These are phyloP conservation scores for Monarcha castaneiventris DNA, from an alignment of 2,113 vertebrate genomes.

Conservation along the genomic window DNA sequence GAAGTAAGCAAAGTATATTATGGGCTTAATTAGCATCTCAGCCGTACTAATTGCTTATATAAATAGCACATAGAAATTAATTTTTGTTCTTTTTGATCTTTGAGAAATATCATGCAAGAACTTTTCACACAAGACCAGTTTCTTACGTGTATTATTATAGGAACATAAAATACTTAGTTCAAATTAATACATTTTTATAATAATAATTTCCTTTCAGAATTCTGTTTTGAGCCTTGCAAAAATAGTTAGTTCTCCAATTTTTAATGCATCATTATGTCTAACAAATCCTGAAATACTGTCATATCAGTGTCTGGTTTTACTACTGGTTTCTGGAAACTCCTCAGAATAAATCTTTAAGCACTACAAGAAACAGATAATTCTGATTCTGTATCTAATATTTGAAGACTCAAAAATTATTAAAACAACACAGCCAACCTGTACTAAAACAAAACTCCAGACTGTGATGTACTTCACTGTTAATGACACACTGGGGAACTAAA, in stretches of 20 bases:
- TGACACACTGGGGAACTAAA: neutral
- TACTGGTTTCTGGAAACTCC: neutral
- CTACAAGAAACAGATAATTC: neutral
- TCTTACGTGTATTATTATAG: neutral
- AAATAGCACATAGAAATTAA: neutral
- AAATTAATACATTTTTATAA: constrained; percentile 18
- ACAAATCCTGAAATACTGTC: neutral
- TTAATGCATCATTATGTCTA: neutral
- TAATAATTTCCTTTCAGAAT: neutral
- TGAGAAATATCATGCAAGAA: neutral
- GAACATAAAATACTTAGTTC: neutral
- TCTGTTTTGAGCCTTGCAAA: neutral
- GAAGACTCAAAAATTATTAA: neutral
- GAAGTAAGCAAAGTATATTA: neutral
- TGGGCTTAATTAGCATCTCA: neutral
- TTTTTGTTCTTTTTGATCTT: neutral
- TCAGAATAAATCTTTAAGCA: neutral
- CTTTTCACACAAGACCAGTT: neutral
- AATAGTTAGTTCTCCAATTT: neutral
- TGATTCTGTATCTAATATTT: neutral
- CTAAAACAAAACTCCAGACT: neutral
- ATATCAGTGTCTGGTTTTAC: neutral
- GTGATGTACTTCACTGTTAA: neutral
- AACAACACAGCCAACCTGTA: neutral
- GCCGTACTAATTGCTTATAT: neutral